Evolutionary conservation across 2,113 vertebrate species (phyloP).

Genomic region (Theristicus caerulescens): DNA sequence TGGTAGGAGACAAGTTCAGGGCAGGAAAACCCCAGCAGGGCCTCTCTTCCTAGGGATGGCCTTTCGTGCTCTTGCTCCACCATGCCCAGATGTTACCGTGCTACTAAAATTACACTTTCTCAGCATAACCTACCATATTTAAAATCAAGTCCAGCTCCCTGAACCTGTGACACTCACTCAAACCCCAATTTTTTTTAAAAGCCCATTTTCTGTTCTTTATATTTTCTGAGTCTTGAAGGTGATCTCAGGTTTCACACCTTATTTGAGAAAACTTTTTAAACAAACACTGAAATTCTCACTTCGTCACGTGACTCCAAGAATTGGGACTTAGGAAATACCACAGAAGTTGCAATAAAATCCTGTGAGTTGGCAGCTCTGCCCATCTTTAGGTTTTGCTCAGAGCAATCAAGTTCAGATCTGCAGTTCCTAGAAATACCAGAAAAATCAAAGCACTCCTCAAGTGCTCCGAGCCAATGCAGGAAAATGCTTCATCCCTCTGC

Average conservation of each 20-base stretch:
- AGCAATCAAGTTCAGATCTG: neutral
- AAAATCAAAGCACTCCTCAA: neutral
- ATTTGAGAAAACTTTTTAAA: neutral
- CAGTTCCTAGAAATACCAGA: neutral
- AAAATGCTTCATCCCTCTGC: neutral
- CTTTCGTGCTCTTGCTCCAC: neutral
- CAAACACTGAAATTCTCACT: neutral
- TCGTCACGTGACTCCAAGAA: neutral
- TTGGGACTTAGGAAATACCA: neutral
- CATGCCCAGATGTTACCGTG: neutral
- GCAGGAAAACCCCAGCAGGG: neutral
- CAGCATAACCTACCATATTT: neutral
- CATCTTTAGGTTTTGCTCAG: neutral
- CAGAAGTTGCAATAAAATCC: neutral
- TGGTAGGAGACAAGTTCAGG: neutral
- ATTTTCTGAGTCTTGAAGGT: neutral
- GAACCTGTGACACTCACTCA: neutral
- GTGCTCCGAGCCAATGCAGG: neutral
- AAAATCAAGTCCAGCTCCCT: neutral
- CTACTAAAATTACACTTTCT: neutral
- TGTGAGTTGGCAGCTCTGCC: neutral
- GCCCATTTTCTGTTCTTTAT: neutral
- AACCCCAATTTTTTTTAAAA: neutral
- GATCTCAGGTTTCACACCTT: neutral
- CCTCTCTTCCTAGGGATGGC: neutral